Conservation (phyloP, 2,113 vertebrate species). For the Xyliphius kryptos region DNA sequence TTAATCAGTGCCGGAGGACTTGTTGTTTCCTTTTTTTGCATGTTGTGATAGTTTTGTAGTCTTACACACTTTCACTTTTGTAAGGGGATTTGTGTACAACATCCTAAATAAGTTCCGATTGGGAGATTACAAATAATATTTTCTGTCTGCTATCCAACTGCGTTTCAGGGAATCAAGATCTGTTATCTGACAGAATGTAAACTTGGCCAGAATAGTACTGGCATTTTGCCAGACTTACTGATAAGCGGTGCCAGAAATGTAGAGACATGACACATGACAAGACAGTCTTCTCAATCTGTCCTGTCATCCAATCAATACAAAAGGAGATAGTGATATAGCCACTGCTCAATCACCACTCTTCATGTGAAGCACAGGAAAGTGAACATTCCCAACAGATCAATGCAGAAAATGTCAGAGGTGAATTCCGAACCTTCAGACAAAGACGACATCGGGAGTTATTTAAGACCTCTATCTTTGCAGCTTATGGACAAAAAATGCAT, state of each 20-base stretch:
- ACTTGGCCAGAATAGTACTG: constrained; percentile 26
- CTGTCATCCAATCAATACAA: constrained; percentile 46
- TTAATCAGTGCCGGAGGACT: too few species aligned
- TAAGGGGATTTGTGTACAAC: background rate
- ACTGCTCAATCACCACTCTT: constrained; percentile 39
- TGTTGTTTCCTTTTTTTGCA: background rate
- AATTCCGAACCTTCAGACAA: constrained; percentile 38
- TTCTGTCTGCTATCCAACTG: background rate
- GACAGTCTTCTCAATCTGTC: constrained; percentile 39
- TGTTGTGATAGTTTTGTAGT: background rate
- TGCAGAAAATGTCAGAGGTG: constrained; percentile 38
- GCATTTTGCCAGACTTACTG: constrained; percentile 33
- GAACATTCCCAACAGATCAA: constrained; percentile 27
- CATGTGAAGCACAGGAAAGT: constrained; percentile 28
- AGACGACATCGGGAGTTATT: constrained; percentile 23
- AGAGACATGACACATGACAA: constrained; percentile 40
- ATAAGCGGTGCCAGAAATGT: constrained; percentile 37
- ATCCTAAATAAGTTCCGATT: background rate
- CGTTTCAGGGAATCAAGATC: constrained; percentile 12
- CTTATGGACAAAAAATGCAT: constrained; percentile 36
- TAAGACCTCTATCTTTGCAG: constrained; percentile 29
- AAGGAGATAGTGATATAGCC: constrained; percentile 29
- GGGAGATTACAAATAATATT: background rate
- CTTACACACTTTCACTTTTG: too few species aligned
- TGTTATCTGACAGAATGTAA: constrained; percentile 27